These are phyloP conservation scores for Drosophila malerkotliana DNA, from an alignment of 1,140 invertebrate genomes.

Conservation along the genomic window DNA sequence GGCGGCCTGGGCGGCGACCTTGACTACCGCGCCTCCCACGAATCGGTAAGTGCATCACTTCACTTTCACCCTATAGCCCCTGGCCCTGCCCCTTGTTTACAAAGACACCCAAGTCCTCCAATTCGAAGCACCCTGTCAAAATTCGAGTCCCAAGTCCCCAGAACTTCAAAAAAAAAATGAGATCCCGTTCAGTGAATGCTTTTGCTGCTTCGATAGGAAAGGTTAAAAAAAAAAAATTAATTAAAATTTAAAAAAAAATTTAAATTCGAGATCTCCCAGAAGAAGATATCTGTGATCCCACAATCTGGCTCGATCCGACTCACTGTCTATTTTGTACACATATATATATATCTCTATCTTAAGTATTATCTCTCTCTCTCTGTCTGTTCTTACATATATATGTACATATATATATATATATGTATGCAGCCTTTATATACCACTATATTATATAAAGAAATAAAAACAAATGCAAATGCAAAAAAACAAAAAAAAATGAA, in stretches of 20 bases:
- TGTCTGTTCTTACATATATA: constrained; percentile 48
- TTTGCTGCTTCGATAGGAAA: constrained; percentile 78
- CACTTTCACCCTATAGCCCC: not conserved
- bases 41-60: constrained; percentile 86
- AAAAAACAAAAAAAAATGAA: constrained; percentile 38
- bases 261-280: constrained; percentile 9
- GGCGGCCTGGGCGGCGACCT: constrained; percentile 91
- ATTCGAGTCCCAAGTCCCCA: constrained; percentile 8
- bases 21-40: constrained; percentile 91
- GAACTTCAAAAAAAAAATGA: not conserved
- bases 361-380: constrained; percentile 54
- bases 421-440: constrained; percentile 19
- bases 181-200: constrained; percentile 74
- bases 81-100: not conserved
- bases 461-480: constrained; percentile 47
- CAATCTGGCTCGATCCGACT: constrained; percentile 50
- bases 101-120: not conserved
- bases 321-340: constrained; percentile 32
- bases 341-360: constrained; percentile 46
- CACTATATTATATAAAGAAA: constrained; percentile 40
- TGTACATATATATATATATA: constrained; percentile 47
- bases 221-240: constrained; percentile 6
- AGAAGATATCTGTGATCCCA: constrained; percentile 30
- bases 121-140: constrained; percentile 25
- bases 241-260: not conserved